Base-by-base conservation (phyloP, 2,797 vertebrate species). In the Melanotaenia nigrans region DNA sequence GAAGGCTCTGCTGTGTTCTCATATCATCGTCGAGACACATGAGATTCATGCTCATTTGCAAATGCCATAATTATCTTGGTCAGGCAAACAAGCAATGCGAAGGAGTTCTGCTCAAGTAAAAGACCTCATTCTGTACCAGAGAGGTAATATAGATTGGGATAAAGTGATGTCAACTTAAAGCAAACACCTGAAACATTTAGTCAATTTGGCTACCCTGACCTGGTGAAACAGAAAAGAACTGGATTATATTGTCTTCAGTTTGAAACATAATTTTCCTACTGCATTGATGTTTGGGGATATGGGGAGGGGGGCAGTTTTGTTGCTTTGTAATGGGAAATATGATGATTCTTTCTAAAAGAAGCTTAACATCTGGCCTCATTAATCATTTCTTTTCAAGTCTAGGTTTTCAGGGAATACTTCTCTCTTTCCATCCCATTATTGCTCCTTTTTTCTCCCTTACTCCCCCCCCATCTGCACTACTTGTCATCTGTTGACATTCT, bases 321-420 rank as follows among this genome's bases (percentile, higher is more conserved):
- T 84, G 87, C 86, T 82, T 85, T 73, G 82, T 92, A 85, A 85
- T 84, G 78, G 81, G 87, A 82, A 89, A 87, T 82, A 73, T 51
- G 36, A 77, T 86, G 89, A 90, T 78, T 89, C 85, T 89, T 82
- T 80, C 82, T 79, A 82, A 90, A 83, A 85, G 73, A 90, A 84
- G 69, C 73, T 76, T 11, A 88, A 89, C 90, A 91, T 91, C 90
- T 93, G 91, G 91, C 76, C 70, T 85, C 90, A 91, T 92, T 89
- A 89, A 90, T 91, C 82, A 88, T 86, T 88, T 86, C 78, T 82
- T 86, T 85, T 89, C 78, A 90, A 77, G 85, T 87, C 45, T 66
- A 55, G n/a, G 33, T 79, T 85, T 84, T 77, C 2, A 12, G 85
- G 88, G 87, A 86, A 82, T 81, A 66, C 53, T 64, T 90, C 85